Evolutionary conservation across 2,113 vertebrate species (phyloP).

Genomic region (Cathartes aura): DNA sequence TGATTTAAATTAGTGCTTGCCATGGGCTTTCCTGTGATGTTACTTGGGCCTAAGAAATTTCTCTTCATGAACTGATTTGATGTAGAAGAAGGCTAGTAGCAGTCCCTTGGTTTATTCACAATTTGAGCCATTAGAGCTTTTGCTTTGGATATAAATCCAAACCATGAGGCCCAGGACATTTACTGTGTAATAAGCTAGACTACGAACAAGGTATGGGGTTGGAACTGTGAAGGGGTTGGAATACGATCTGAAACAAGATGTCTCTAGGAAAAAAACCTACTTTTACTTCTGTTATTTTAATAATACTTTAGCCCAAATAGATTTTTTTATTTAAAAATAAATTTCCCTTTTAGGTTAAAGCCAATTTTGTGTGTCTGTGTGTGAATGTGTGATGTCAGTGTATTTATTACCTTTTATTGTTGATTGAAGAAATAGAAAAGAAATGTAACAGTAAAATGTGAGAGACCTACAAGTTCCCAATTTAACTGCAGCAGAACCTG

Average conservation of each 20-base stretch:
- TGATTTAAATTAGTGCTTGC: neutral
- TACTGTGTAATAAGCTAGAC: neutral
- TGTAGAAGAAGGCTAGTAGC: neutral
- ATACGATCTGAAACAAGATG: rapidly evolving
- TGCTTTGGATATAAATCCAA: neutral
- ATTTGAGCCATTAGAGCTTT: neutral
- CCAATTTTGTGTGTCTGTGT: neutral
- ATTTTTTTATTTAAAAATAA: neutral
- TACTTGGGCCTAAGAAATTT: neutral
- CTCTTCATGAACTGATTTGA: neutral
- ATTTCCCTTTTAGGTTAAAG: neutral
- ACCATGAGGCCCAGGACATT: neutral
- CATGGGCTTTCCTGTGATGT: neutral
- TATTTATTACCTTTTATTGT: neutral
- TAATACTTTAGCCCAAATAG: neutral
- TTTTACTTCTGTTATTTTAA: neutral
- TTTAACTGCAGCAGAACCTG: neutral
- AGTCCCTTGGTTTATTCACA: neutral
- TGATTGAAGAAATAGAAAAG: neutral
- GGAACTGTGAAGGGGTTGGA: neutral
- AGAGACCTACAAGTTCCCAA: neutral
- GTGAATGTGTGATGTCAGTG: neutral
- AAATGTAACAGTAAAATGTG: neutral
- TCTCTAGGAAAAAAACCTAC: neutral
- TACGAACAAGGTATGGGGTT: neutral